These are phyloP conservation scores for Alca torda DNA, from an alignment of 2,797 vertebrate species.

Conservation along the genomic window DNA sequence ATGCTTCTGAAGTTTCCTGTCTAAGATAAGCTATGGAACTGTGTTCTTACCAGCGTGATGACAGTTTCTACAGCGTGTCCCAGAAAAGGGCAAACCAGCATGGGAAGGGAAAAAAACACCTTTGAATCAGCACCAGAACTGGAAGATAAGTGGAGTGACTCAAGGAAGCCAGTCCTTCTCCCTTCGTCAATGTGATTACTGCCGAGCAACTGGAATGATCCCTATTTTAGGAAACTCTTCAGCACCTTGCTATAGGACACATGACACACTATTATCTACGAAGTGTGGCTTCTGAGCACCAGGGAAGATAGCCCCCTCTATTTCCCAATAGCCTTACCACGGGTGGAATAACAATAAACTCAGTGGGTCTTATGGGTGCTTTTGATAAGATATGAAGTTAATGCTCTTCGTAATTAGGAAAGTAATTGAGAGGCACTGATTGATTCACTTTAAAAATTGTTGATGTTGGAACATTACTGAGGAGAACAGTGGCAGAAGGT, in stretches of 20 bases:
- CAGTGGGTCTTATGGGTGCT: not conserved
- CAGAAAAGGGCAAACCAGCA: not conserved
- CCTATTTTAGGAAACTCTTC: not conserved
- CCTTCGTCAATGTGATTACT: not conserved
- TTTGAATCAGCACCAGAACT: conserved; percentile 4
- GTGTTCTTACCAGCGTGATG: not conserved
- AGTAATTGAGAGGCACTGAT: not conserved
- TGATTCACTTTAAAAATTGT: not conserved
- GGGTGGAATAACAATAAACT: not conserved
- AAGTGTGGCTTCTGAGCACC: not conserved
- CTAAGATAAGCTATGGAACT: not conserved
- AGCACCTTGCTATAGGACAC: not conserved
- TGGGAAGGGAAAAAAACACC: not conserved
- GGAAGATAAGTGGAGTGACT: not conserved
- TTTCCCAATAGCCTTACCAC: not conserved
- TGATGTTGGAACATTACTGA: not conserved
- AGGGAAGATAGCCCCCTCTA: not conserved
- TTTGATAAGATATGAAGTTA: not conserved
- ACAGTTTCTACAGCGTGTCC: conserved; percentile 11
- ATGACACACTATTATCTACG: not conserved
- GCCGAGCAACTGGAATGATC: not conserved
- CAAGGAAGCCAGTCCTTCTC: not conserved
- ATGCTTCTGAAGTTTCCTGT: not conserved
- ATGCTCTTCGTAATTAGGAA: not conserved
- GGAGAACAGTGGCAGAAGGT: not conserved